These are phyloP conservation scores for Drosophila formosana DNA, from an alignment of 2,888 invertebrate species.

Conservation along the genomic window DNA sequence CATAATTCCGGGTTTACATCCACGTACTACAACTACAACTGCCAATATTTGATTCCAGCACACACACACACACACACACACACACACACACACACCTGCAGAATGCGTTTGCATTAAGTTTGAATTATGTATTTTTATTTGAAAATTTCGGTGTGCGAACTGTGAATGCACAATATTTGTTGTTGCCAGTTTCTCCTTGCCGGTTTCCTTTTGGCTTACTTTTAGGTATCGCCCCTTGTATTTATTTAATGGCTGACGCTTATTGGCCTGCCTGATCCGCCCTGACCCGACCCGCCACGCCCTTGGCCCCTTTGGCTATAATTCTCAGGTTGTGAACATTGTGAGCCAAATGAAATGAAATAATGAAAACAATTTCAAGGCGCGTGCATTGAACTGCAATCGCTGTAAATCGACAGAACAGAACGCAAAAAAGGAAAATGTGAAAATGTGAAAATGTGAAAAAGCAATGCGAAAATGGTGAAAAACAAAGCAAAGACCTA, in stretches of 20 bases:
- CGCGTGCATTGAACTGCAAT: slow-evolving; percentile 72
- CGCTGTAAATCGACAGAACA: slow-evolving; percentile 21
- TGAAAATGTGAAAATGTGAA: not conserved
- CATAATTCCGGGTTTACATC: slow-evolving; percentile 54
- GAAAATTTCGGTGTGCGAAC: slow-evolving; percentile 35
- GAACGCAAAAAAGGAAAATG: slow-evolving; percentile 9
- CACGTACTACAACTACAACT: slow-evolving; percentile 27
- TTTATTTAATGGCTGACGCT: slow-evolving; percentile 62
- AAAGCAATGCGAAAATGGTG: not conserved
- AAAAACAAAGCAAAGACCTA: slow-evolving; percentile 49
- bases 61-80: slow-evolving; percentile 20
- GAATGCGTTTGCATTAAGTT: slow-evolving; percentile 50
- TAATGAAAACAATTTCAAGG: slow-evolving; percentile 74
- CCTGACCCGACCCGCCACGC: not conserved
- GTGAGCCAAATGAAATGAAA: slow-evolving; percentile 70
- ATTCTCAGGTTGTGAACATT: slow-evolving; percentile 66
- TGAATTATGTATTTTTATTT: slow-evolving; percentile 61
- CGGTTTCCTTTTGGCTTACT: slow-evolving; percentile 6
- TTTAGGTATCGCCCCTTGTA: slow-evolving; percentile 26
- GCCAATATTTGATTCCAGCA: slow-evolving; percentile 60
- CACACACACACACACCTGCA: not conserved
- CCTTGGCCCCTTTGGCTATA: slow-evolving; percentile 43
- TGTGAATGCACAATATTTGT: not conserved
- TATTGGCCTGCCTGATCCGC: slow-evolving; percentile 40
- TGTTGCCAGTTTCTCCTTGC: not conserved